Evolutionary conservation across 2,113 vertebrate species (phyloP).

Genomic region (Pipa parva): DNA sequence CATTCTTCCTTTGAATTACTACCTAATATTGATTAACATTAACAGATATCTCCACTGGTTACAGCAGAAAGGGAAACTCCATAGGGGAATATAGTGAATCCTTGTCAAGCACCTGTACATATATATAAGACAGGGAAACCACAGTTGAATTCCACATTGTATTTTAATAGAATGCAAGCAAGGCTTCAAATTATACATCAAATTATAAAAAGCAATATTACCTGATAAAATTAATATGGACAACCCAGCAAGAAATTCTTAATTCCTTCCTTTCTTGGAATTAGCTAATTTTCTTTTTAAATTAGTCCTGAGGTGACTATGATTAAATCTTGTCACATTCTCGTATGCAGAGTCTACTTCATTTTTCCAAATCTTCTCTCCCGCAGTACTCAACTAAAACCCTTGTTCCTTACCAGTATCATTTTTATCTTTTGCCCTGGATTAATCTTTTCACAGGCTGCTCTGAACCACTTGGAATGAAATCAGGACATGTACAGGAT

Average conservation of each 20-base stretch:
- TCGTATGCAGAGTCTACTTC: constrained; percentile 19
- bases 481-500: constrained; percentile 93
- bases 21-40: too few species aligned
- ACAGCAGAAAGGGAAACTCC: too few species aligned
- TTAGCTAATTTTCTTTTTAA: constrained; percentile 26
- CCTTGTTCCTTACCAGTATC: constrained; percentile 1
- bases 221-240: neutral
- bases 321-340: constrained; percentile 24
- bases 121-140: too few species aligned
- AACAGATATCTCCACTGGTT: too few species aligned
- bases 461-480: constrained; percentile 96
- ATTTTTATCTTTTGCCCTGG: constrained; percentile 11
- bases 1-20: too few species aligned
- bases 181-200: neutral
- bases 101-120: too few species aligned
- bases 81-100: too few species aligned
- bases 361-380: constrained; percentile 34
- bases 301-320: constrained; percentile 25
- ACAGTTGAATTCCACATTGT: too few species aligned
- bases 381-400: constrained; percentile 11
- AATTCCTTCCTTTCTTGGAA: neutral
- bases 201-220: constrained; percentile 1
- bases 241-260: neutral
- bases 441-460: constrained; percentile 72
- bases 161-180: too few species aligned